Conservation (phyloP, 1,140 invertebrate genomes). For the Bacillus rossius region DNA sequence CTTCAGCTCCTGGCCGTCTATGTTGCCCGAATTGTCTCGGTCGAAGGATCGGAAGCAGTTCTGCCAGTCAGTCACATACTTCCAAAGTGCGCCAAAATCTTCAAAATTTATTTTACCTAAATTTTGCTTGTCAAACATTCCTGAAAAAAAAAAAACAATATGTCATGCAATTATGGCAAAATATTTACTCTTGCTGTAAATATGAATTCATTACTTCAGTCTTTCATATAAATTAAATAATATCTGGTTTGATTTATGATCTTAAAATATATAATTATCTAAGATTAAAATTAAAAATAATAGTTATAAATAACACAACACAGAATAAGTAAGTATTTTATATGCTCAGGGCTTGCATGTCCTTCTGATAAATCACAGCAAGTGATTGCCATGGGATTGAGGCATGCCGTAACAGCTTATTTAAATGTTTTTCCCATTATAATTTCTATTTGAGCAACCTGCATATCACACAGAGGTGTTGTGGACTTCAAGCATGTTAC, state of each 20-base stretch:
- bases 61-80: slow-evolving; percentile 98
- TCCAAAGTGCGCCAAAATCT: slow-evolving; percentile 94
- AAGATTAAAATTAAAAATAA: slow-evolving; percentile 1
- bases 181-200: background rate
- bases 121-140: slow-evolving; percentile 95
- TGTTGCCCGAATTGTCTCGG: slow-evolving; percentile 89
- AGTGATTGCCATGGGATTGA: too few species aligned
- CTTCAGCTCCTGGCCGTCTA: slow-evolving; percentile 86
- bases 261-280: background rate
- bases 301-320: slow-evolving; percentile 4
- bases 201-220: too few species aligned
- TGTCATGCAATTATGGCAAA: background rate
- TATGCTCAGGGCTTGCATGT: too few species aligned
- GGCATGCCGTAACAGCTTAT: too few species aligned
- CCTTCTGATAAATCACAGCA: too few species aligned
- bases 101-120: slow-evolving; percentile 90
- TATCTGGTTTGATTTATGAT: background rate
- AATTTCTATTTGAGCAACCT: too few species aligned
- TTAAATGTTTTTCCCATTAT: too few species aligned
- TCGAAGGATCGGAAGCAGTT: slow-evolving; percentile 94
- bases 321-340: too few species aligned
- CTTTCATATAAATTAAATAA: background rate
- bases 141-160: slow-evolving; percentile 48
- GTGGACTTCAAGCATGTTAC: too few species aligned
- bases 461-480: too few species aligned